Base-by-base conservation (phyloP, 2,888 invertebrate species). In the Lucinisca nassula region DNA sequence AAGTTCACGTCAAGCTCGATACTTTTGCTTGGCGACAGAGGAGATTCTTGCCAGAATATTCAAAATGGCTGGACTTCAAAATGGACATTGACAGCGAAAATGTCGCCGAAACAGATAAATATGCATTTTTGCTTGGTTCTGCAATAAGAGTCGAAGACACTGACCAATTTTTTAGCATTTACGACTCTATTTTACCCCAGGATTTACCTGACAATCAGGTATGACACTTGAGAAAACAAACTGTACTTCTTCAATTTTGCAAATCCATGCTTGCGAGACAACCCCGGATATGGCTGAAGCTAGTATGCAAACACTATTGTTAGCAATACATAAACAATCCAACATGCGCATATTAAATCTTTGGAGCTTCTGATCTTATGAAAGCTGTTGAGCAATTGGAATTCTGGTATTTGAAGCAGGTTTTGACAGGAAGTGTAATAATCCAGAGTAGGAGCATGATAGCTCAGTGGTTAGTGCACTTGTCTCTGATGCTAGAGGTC, bases 81-180 rank as follows among this genome's bases (percentile, higher is more conserved):
- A 94, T 94, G 94, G 93, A 93, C 90, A 85, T 87, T 87, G 88
- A 90, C 90, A 90, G 89, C 85, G 92, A 92, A 90, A 91, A 94
- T 93, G 93, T 93, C 88, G 90, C 92, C 79, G 94, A 94, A 92
- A 92, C 91, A 79, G 93, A 91, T 86, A 94, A 93, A 92, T 95
- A 94, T 91, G 94, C 95, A 84, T 94, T 95, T 89, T 90, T 95
- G 27, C 88, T 95, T 80, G 95, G 94, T 87, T 94, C 94, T 91
- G 94, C 95, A 78, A 91, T 95, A 70, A 92, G 93, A 90, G 93
- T 93, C 90, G 93, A 94, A 85, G 95, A 95, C 78, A 85, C 92
- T 32, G 94, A 95, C 81, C 94, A 94, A 85, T 94, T 95, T 89
- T 91, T 95, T 58, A 91, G 91, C 85, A 92, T 94, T 73, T 95